Percentiles rank a stretch among this genome's conserved stretches.
phyloP scores from a whole-genome alignment of 1,140 invertebrate species.

The Cataglyphis hispanica region DNA sequence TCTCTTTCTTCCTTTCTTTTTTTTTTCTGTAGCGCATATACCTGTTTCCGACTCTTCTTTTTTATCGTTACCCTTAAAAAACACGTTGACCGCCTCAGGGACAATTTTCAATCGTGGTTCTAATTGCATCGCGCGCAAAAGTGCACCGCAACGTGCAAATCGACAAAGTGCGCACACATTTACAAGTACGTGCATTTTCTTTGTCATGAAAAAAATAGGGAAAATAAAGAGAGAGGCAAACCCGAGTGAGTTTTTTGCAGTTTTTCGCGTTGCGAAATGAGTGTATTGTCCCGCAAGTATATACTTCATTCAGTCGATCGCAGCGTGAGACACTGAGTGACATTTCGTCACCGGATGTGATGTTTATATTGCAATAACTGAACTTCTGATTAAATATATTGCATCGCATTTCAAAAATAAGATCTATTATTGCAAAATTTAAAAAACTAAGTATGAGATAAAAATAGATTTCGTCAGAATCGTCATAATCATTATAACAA shows the following conservation, averaged over 20 bases:
- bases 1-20: not conserved
- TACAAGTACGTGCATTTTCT: slow-evolving; percentile 25
- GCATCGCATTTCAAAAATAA: not conserved
- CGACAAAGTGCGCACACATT: not conserved
- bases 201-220: slow-evolving; percentile 2
- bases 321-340: not conserved
- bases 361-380: not conserved
- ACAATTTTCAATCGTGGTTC: slow-evolving; percentile 26
- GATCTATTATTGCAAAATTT: not conserved
- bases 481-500: not conserved
- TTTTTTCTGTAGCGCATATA: not conserved
- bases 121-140: slow-evolving; percentile 42
- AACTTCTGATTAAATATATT: not conserved
- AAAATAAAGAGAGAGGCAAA: not conserved
- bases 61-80: slow-evolving; percentile 15
- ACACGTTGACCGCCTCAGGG: slow-evolving; percentile 7
- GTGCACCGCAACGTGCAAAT: not conserved
- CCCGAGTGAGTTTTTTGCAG: slow-evolving; percentile 21
- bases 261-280: not conserved
- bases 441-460: not conserved
- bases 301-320: not conserved
- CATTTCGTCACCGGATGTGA: not conserved
- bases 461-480: not conserved
- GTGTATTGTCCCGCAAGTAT: slow-evolving; percentile 27
- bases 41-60: not conserved